These are phyloP conservation scores for Papilio protenor DNA, from an alignment of 2,888 invertebrate genomes.

Conservation along the genomic window DNA sequence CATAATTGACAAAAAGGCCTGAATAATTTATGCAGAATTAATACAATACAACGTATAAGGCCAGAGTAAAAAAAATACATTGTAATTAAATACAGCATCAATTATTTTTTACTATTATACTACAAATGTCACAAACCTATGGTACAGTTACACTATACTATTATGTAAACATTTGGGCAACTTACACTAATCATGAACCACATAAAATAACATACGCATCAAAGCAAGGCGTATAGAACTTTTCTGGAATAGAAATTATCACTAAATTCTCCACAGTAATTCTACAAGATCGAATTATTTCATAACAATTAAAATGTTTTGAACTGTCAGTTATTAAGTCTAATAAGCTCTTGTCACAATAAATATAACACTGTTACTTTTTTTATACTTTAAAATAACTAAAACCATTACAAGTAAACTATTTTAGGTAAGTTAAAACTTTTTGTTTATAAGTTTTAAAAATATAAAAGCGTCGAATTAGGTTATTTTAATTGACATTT, in stretches of 20 bases:
- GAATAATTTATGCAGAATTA: not conserved
- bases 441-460: slow-evolving; percentile 37
- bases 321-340: slow-evolving; percentile 35
- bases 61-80: slow-evolving; percentile 28
- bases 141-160: slow-evolving; percentile 29
- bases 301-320: slow-evolving; percentile 12
- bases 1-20: not conserved
- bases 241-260: slow-evolving; percentile 1
- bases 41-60: slow-evolving; percentile 24
- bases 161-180: slow-evolving; percentile 39
- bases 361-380: not conserved
- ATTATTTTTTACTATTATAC: not conserved
- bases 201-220: slow-evolving; percentile 11
- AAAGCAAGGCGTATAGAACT: not conserved
- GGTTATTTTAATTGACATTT: slow-evolving; percentile 42
- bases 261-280: slow-evolving; percentile 19
- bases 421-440: slow-evolving; percentile 21
- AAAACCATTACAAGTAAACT: slow-evolving; percentile 12
- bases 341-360: slow-evolving; percentile 6
- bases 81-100: slow-evolving; percentile 23
- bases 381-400: not conserved
- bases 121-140: slow-evolving; percentile 29
- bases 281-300: slow-evolving; percentile 11
- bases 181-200: not conserved
- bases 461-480: slow-evolving; percentile 33